phyloP scores from a whole-genome alignment of 1,140 invertebrate species.

The Hylaeus volcanicus region DNA sequence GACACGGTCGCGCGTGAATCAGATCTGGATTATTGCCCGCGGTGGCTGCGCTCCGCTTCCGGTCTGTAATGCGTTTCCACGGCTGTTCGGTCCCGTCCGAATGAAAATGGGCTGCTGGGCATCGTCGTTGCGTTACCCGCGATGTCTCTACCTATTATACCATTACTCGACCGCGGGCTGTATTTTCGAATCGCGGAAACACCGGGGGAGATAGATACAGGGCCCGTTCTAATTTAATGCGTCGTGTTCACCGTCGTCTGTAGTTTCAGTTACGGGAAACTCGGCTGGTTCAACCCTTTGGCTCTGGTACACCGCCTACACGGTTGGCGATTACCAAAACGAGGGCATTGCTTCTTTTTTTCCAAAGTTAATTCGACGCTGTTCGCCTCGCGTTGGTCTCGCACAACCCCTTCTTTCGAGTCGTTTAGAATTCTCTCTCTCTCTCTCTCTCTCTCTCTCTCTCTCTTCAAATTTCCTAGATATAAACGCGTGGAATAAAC shows the following conservation, averaged over 20 bases:
- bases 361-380: too few relatives aligned
- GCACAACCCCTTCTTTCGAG: too few relatives aligned
- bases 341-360: too few relatives aligned
- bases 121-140: conserved; percentile 8
- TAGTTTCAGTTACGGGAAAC: neutral
- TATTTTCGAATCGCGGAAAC: neutral
- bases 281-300: too few relatives aligned
- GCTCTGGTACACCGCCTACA: too few relatives aligned
- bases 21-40: conserved; percentile 52
- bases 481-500: too few relatives aligned
- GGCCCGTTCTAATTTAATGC: neutral
- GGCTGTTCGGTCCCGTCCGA: neutral
- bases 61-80: conserved; percentile 28
- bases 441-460: too few relatives aligned
- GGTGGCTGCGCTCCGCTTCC: conserved; percentile 11
- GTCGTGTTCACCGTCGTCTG: neutral
- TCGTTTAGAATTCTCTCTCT: too few relatives aligned
- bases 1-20: conserved; percentile 33
- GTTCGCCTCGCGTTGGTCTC: too few relatives aligned
- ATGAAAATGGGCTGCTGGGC: conserved; percentile 34
- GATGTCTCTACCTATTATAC: neutral
- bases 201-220: neutral
- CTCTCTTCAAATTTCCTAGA: too few relatives aligned
- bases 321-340: too few relatives aligned
- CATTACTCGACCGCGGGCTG: neutral